Conservation (phyloP, 2,888 invertebrate species). For the Macrophya alboannulata region DNA sequence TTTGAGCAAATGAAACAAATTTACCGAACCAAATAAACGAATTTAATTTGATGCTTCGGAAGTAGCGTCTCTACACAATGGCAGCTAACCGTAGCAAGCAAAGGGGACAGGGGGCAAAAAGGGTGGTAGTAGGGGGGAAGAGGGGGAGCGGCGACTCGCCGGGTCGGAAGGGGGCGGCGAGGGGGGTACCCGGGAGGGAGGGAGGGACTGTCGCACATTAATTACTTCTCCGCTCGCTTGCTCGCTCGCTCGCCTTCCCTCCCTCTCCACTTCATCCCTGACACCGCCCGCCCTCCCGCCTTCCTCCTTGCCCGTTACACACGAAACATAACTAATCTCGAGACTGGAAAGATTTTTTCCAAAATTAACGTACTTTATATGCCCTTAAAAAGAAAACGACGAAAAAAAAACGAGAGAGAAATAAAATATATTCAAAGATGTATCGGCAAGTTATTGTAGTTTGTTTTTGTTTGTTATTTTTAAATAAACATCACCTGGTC, state of each 20-base stretch:
- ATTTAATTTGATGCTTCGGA: constrained; percentile 77
- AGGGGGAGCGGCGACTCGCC: constrained; percentile 46
- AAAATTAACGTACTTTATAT: neutral
- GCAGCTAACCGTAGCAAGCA: constrained; percentile 75
- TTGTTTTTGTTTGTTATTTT: neutral
- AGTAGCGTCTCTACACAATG: constrained; percentile 78
- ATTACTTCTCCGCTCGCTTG: constrained; percentile 76
- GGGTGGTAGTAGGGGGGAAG: constrained; percentile 59
- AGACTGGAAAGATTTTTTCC: constrained; percentile 25
- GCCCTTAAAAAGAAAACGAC: neutral
- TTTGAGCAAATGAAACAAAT: neutral
- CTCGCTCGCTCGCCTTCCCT: constrained; percentile 58
- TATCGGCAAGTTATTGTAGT: neutral
- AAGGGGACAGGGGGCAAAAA: constrained; percentile 57
- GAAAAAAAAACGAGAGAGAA: neutral
- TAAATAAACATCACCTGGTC: neutral
- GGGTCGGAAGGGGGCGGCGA: constrained; percentile 39
- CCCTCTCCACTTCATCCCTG: constrained; percentile 50
- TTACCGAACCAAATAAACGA: constrained; percentile 60
- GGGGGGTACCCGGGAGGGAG: constrained; percentile 57
- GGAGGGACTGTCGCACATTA: constrained; percentile 77
- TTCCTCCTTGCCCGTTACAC: constrained; percentile 64
- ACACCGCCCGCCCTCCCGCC: constrained; percentile 16
- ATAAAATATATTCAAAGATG: neutral
- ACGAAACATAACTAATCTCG: constrained; percentile 50